A percentile compares a stretch with the other conserved stretches of the same genome.
phyloP scores from a whole-genome alignment of 2,113 vertebrate genomes.

The Nibea coibor region DNA sequence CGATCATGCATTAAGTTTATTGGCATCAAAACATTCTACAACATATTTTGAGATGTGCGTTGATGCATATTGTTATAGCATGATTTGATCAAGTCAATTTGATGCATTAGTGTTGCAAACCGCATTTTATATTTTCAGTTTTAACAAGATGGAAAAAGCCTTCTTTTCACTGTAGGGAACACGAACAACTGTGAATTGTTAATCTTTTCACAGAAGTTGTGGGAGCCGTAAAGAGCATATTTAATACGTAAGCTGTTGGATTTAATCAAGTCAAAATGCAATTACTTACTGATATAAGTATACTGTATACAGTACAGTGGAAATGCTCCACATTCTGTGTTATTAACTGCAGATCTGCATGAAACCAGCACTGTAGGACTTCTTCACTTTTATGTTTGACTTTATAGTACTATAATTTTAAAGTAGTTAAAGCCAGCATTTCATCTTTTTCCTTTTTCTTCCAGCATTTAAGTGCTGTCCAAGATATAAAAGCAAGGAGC shows the following conservation, averaged over 20 bases:
- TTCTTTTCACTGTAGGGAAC: background rate
- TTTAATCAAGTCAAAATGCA: constrained; percentile 11
- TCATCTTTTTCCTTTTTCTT: no score
- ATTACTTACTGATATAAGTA: background rate
- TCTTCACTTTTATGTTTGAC: no score
- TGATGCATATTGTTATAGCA: constrained; percentile 6
- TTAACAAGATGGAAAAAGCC: background rate
- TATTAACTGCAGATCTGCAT: background rate
- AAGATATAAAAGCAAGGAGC: no score
- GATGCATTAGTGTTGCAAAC: background rate
- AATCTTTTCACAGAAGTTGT: background rate
- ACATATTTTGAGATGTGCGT: constrained; percentile 19
- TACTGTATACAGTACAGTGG: background rate
- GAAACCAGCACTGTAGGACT: no score
- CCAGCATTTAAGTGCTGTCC: no score
- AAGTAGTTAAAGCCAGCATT: no score
- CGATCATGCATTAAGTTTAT: background rate
- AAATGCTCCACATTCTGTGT: background rate
- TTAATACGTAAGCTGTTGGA: background rate
- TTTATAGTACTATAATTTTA: no score
- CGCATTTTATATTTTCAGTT: background rate
- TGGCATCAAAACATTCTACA: constrained; percentile 9
- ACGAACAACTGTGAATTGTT: background rate
- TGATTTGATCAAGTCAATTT: background rate
- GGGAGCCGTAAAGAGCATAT: background rate